Evolutionary conservation across 1,140 invertebrate genomes (phyloP).

Genomic region (Lasioglossum albipes): DNA sequence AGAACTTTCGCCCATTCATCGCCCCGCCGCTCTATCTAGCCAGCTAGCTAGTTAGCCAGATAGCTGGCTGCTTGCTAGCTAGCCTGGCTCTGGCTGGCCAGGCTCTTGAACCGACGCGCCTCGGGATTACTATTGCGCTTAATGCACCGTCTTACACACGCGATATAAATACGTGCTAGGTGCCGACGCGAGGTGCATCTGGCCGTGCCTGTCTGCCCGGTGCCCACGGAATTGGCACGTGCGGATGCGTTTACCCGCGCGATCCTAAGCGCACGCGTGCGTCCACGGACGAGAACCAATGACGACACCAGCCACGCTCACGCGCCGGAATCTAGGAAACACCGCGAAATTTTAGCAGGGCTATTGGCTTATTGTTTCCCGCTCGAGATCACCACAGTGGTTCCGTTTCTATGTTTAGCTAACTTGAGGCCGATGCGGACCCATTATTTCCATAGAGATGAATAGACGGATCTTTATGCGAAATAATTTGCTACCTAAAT

Average conservation of each 20-base stretch:
- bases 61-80: too few relatives aligned
- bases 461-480: too few relatives aligned
- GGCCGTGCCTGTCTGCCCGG: neutral
- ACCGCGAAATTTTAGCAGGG: too few relatives aligned
- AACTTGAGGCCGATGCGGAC: too few relatives aligned
- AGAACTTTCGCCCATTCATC: conserved; percentile 61
- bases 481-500: too few relatives aligned
- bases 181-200: conserved; percentile 17
- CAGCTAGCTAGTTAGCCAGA: neutral
- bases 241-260: conserved; percentile 2
- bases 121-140: conserved; percentile 29
- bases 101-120: conserved; percentile 33
- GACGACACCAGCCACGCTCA: too few relatives aligned
- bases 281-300: neutral
- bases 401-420: too few relatives aligned
- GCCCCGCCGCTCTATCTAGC: neutral
- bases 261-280: neutral
- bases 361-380: too few relatives aligned
- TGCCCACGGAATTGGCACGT: conserved; percentile 23
- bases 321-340: too few relatives aligned
- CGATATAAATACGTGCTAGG: conserved; percentile 34
- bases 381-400: too few relatives aligned
- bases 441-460: too few relatives aligned
- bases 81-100: neutral
- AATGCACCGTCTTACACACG: conserved; percentile 10